Conservation (phyloP, 53 echinoderm and acorn worm genomes). For the Luidia sarsii region DNA sequence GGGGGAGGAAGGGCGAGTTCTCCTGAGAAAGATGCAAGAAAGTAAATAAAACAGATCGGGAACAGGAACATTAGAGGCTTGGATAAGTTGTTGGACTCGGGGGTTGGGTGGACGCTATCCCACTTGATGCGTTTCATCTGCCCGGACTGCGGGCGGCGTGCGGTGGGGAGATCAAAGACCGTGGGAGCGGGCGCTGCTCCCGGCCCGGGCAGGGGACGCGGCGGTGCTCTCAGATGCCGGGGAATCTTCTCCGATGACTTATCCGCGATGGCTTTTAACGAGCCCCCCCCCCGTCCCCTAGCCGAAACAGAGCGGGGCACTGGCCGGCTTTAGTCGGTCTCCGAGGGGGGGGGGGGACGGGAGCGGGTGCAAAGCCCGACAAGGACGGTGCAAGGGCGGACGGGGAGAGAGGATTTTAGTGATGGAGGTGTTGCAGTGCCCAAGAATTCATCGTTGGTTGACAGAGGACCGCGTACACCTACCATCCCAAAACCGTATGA, state of each 20-base stretch:
- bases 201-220: background rate
- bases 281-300: constrained; percentile 6
- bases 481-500: background rate
- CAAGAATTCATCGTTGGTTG: background rate
- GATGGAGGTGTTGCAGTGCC: constrained; percentile 3
- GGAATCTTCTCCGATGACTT: constrained; percentile 11
- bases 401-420: background rate
- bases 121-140: constrained; percentile 28
- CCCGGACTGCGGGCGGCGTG: background rate
- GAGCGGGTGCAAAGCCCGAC: background rate
- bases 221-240: background rate
- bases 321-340: constrained; percentile 2
- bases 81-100: no score
- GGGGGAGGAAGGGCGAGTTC: no score
- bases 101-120: background rate
- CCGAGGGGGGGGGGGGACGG: constrained; percentile 4
- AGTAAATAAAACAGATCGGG: no score
- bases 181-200: background rate
- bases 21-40: no score
- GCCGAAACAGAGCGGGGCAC: no score
- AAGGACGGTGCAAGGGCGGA: constrained; percentile 5
- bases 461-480: background rate
- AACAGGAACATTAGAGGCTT: no score
- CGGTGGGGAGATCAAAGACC: constrained; percentile 28
- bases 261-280: background rate